Evolutionary conservation across 2,113 vertebrate genomes (phyloP), one percentile per base, ranked within the genome.

Genomic region (Electrona antarctica): DNA sequence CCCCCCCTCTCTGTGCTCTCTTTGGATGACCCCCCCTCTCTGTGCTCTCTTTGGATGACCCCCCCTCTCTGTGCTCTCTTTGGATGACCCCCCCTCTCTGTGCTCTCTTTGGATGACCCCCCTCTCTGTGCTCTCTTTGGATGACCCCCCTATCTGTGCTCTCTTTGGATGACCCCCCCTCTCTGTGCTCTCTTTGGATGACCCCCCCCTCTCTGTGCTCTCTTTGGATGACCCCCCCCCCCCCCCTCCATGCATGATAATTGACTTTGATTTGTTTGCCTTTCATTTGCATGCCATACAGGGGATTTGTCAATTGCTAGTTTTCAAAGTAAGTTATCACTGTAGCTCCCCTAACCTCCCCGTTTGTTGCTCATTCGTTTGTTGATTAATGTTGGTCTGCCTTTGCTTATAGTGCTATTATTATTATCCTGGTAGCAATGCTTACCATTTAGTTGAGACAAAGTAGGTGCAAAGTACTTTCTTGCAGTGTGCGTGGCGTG

Each of bases 231-330:
- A 71, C 67, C 73, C 74, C 55, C 67, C 50, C 78, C 60, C 67
- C 73, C 74, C 55, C 67, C 50, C 78, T 60, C 15, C 69, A 29
- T 60, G 56, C 52, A 48, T 67, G 70, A 63, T 82, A 69, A 73
- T 67, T 52, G n/a, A 60, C 8, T 65, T 58, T 67, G 9, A 77
- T 75, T 12, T 74, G 62, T 85, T 59, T 74, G 64, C 50, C 66
- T 74, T 85, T 87, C 59, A 7, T 87, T 73, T 92, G 89, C 92
- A 92, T 94, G 93, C 75, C 81, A 76, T 80, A 88, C 92, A 95
- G 95, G 93, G 84, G 95, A 95, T 92, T 92, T 96, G 90, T 96
- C 94, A 87, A 69, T 95, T 94, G 95, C 95, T 95, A 95, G 95
- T 93, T 95, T 95, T 80, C 95, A 94, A 90, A 95, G 94, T 96